Evolutionary conservation across 2,797 vertebrate genomes (phyloP).

Genomic region (Lutjanus argentimaculatus): DNA sequence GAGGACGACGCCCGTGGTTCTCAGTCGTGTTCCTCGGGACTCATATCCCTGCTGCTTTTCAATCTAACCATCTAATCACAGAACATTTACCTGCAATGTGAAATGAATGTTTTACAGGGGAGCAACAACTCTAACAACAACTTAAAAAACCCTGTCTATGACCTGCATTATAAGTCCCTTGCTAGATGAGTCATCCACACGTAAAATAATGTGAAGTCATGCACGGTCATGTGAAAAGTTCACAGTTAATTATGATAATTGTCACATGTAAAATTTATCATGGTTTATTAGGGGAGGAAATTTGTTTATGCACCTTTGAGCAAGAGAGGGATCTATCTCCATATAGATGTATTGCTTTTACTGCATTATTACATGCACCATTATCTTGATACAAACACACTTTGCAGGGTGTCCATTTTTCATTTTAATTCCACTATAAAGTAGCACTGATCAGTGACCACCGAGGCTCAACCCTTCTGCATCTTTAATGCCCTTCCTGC

Average conservation of each 20-base stretch:
- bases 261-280: constrained; percentile 36
- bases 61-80: constrained; percentile 28
- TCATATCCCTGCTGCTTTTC: constrained; percentile 28
- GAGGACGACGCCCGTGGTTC: neutral
- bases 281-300: constrained; percentile 10
- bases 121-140: constrained; percentile 19
- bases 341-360: constrained; percentile 16
- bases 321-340: constrained; percentile 11
- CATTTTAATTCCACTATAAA: constrained; percentile 79
- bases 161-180: neutral
- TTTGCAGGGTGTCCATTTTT: constrained; percentile 62
- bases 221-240: neutral
- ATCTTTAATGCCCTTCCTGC: constrained; percentile 80
- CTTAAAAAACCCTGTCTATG: neutral
- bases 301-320: constrained; percentile 34
- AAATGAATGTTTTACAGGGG: constrained; percentile 19
- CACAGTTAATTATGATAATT: constrained; percentile 30
- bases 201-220: constrained; percentile 20
- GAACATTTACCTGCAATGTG: constrained; percentile 23
- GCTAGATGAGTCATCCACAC: constrained; percentile 18
- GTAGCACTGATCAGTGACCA: constrained; percentile 74
- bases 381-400: constrained; percentile 66
- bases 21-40: constrained; percentile 28
- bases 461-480: constrained; percentile 70
- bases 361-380: constrained; percentile 53